Evolutionary conservation across 1,140 invertebrate species (phyloP), one percentile per base, ranked within the genome.

Genomic region (Spodoptera litura): DNA sequence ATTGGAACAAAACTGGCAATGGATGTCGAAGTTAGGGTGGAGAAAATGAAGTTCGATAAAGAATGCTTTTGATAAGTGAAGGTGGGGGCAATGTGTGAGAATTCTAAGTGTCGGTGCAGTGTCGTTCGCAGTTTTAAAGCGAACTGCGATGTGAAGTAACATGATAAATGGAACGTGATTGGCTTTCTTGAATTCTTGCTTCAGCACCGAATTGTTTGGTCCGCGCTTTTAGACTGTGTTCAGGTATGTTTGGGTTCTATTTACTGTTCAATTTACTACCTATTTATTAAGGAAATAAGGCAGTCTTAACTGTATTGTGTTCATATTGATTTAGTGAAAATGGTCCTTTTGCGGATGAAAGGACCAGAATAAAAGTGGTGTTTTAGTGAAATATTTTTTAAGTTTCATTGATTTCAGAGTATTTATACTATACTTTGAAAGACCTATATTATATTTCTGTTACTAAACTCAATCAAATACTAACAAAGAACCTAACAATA

Each of bases 21-120:
- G 79, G 31, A 64, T 52, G n/a, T 12, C 20, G 13, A 64, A 66
- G 20, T 13, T 4, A 56, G 20, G 44, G 38, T 20, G 64, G 15
- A 49, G 15, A 52, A 58, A 31, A 56, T 35, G 53, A n/a, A 52
- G 13, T 53, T 20, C n/a, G 3, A 56, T 53, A 15, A 52, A 77
- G 59, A 75, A 75, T 70, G 51, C 59, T 12, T 64, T 75, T 56
- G 35, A 59, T 53, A 76, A 80, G 72, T 75, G 15, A 68, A 70
- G 78, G 72, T 80, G 75, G 11, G 71, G 44, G 70, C 76, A 78
- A 81, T 72, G 77, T 81, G 80, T 77, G 79, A 59, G 61, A 81
- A 78, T 78, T 78, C 58, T 59, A 78, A 78, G 77, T 76, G 77
- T 59, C 58, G 27, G 59, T 73, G 61, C 78, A 64, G 52, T 70